Conservation (phyloP, 2,888 invertebrate species). For the Aproaerema taeniolella region DNA sequence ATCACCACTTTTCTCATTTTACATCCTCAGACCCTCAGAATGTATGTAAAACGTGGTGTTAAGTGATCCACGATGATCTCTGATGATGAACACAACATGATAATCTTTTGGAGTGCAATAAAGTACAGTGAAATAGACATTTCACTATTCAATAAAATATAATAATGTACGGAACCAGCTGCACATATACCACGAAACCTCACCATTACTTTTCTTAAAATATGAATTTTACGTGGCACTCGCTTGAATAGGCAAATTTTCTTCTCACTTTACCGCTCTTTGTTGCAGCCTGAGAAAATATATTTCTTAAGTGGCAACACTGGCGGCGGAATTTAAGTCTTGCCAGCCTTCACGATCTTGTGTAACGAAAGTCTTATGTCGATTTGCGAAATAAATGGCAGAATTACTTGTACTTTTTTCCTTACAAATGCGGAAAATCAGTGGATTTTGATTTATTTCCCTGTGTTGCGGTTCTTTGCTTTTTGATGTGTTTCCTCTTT, state of each 20-base stretch:
- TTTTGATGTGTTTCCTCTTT: neutral
- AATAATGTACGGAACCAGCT: too few species aligned
- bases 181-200: too few species aligned
- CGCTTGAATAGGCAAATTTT: constrained; percentile 26
- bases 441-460: constrained; percentile 1
- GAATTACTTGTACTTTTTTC: constrained; percentile 4
- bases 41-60: too few species aligned
- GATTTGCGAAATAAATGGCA: constrained; percentile 12
- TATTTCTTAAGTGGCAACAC: constrained; percentile 24
- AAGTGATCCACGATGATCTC: too few species aligned
- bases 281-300: constrained; percentile 21
- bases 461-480: neutral
- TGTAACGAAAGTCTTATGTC: constrained; percentile 15
- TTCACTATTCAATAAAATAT: too few species aligned
- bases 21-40: too few species aligned
- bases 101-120: too few species aligned
- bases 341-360: constrained; percentile 12
- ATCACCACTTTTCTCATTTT: too few species aligned
- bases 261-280: constrained; percentile 22
- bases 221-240: constrained; percentile 24
- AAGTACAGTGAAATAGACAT: too few species aligned
- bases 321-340: constrained; percentile 15
- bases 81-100: too few species aligned
- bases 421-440: neutral
- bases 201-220: constrained; percentile 19